Percentiles rank a stretch among this genome's conserved stretches.
These are phyloP conservation scores for Prunella strophiata DNA, from an alignment of 2,797 vertebrate genomes.

Conservation along the genomic window DNA sequence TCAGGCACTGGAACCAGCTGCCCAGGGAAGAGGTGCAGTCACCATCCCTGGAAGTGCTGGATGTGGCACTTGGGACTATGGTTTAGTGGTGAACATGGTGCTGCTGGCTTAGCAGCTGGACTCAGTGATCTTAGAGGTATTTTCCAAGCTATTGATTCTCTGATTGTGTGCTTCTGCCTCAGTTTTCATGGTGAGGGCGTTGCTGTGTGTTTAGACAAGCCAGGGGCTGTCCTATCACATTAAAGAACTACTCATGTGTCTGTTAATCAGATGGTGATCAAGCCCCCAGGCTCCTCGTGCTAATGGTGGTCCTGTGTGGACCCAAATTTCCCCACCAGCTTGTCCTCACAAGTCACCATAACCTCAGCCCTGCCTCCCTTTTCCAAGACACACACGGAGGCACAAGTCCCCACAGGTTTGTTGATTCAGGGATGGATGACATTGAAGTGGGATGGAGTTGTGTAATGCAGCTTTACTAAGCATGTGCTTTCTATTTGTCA, in stretches of 20 bases:
- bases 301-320: not conserved
- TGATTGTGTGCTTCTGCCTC: not conserved
- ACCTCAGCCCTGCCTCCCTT: not conserved
- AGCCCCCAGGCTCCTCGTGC: fast-evolving
- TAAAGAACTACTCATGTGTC: too few relatives aligned
- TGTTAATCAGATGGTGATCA: not conserved
- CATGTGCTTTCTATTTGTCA: conserved; percentile 59
- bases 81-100: not conserved
- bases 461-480: conserved; percentile 30
- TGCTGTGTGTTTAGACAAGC: not conserved
- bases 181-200: not conserved
- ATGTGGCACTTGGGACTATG: not conserved
- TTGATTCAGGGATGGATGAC: conserved; percentile 38
- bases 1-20: not conserved
- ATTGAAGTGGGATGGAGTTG: not conserved
- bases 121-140: not conserved
- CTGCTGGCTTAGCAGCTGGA: not conserved
- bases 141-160: not conserved
- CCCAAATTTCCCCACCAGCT: not conserved
- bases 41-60: not conserved
- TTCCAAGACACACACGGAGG: not conserved
- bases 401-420: conserved; percentile 27
- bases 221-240: not conserved
- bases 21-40: not conserved
- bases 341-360: not conserved